These are phyloP conservation scores for Pelodiscus sinensis DNA, from an alignment of 2,113 vertebrate species.

Conservation along the genomic window DNA sequence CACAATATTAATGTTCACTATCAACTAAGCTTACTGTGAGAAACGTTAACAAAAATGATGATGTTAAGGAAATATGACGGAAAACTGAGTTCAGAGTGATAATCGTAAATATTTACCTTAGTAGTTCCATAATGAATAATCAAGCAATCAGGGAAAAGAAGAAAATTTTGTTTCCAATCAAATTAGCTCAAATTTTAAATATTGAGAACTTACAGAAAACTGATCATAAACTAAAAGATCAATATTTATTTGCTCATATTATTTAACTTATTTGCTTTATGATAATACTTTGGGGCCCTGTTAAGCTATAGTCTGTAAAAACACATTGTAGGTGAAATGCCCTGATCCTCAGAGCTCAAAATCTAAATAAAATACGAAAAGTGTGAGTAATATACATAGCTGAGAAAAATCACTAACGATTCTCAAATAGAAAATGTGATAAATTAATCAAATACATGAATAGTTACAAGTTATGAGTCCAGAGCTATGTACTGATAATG, in stretches of 20 bases:
- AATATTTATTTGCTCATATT: background rate
- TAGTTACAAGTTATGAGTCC: background rate
- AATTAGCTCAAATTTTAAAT: background rate
- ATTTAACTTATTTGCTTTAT: background rate
- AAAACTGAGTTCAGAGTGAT: background rate
- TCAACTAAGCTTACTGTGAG: background rate
- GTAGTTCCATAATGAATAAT: background rate
- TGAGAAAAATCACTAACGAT: background rate
- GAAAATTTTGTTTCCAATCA: fast-evolving
- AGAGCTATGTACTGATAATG: background rate
- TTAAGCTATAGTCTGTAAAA: background rate
- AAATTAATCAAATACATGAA: background rate
- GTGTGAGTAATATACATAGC: background rate
- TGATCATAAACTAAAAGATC: background rate
- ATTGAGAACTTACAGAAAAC: background rate
- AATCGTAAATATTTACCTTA: background rate
- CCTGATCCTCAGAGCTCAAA: background rate
- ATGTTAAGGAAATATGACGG: background rate
- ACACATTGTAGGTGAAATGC: background rate
- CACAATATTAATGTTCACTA: background rate
- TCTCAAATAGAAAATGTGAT: background rate
- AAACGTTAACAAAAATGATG: background rate
- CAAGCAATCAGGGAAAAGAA: background rate
- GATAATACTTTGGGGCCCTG: background rate
- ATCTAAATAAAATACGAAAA: background rate